Evolutionary conservation across 2,113 vertebrate genomes (phyloP).

Genomic region (Carassius gibelio): DNA sequence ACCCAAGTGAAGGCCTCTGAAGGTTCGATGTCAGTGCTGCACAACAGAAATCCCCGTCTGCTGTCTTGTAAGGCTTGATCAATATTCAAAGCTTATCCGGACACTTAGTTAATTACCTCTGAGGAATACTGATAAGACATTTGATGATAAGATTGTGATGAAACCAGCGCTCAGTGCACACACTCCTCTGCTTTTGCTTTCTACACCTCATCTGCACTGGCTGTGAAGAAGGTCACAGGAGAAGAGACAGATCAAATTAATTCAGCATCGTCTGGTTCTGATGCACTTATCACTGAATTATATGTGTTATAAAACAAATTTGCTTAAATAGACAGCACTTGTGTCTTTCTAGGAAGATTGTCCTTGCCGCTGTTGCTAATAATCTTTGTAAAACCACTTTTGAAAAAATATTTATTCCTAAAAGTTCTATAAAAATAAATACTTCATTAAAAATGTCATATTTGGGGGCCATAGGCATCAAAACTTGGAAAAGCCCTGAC

Average conservation of each 20-base stretch:
- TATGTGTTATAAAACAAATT: not conserved
- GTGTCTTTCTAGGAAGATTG: not conserved
- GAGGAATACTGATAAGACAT: constrained; percentile 44
- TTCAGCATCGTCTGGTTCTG: not conserved
- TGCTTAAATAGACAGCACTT: too few relatives aligned
- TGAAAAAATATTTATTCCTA: not conserved
- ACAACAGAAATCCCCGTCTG: not conserved
- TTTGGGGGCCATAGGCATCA: not conserved
- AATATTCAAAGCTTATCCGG: constrained; percentile 39
- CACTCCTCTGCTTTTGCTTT: not conserved
- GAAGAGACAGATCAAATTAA: not conserved
- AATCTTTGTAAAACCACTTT: not conserved
- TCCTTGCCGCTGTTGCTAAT: not conserved
- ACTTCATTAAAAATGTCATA: not conserved
- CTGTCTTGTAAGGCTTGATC: constrained; percentile 23
- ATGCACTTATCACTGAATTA: not conserved
- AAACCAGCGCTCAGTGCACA: not conserved
- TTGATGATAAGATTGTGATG: constrained; percentile 37
- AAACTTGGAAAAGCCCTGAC: not conserved
- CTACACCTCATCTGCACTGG: not conserved
- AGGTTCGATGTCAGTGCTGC: not conserved
- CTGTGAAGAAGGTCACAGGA: constrained; percentile 14
- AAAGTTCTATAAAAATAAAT: not conserved
- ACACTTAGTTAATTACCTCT: constrained; percentile 35
- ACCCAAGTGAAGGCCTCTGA: not conserved